These are phyloP conservation scores for Chloroceryle aenea DNA, from an alignment of 2,113 vertebrate species.

Conservation along the genomic window DNA sequence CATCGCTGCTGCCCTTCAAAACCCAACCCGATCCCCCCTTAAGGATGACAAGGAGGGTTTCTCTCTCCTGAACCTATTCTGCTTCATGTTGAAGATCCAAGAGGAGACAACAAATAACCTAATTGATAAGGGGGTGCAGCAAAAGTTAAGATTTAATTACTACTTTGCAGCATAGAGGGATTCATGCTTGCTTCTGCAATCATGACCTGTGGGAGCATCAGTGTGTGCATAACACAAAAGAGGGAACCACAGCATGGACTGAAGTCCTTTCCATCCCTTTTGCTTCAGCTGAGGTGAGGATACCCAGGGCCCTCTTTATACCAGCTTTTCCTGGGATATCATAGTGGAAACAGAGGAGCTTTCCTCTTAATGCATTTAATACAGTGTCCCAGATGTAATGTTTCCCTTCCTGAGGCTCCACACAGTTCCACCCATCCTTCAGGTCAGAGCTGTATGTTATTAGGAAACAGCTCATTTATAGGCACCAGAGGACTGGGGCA, in stretches of 20 bases:
- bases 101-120: background rate
- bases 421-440: background rate
- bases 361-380: background rate
- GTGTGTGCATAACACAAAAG: accelerated
- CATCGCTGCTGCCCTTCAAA: background rate
- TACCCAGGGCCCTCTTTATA: background rate
- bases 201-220: background rate
- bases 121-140: accelerated
- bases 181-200: background rate
- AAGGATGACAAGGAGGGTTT: background rate
- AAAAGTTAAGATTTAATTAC: background rate
- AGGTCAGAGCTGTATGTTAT: background rate
- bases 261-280: background rate
- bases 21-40: accelerated
- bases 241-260: accelerated
- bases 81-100: background rate
- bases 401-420: background rate
- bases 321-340: background rate
- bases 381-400: background rate
- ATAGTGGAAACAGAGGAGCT: background rate
- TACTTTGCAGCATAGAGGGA: background rate
- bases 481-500: background rate
- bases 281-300: background rate
- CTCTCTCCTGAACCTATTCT: background rate
- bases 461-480: accelerated